These are phyloP conservation scores for Caenorhabditis afra DNA, from an alignment of 2,888 invertebrate genomes.

Conservation along the genomic window DNA sequence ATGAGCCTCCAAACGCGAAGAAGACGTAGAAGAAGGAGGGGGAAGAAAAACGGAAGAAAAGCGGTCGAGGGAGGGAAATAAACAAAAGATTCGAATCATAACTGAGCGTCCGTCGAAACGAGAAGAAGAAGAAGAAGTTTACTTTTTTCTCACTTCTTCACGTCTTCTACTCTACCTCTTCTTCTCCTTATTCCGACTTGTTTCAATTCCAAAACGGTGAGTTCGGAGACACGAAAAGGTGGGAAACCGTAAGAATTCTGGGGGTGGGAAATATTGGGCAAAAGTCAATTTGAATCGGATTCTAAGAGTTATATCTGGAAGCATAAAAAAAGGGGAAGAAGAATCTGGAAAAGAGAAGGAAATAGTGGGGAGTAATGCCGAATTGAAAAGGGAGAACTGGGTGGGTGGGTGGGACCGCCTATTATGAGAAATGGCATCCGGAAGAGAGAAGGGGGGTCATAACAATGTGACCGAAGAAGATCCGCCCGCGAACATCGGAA, in stretches of 20 bases:
- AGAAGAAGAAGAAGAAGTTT: no score
- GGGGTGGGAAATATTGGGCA: slow-evolving; percentile 17
- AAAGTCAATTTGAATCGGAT: slow-evolving; percentile 5
- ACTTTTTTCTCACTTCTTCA: neutral
- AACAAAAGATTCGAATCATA: slow-evolving; percentile 51
- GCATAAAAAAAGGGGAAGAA: neutral
- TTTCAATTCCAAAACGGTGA: neutral
- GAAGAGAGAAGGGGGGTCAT: no score
- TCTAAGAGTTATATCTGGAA: neutral
- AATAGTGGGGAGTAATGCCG: no score
- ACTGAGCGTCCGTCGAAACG: neutral
- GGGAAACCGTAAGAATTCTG: neutral
- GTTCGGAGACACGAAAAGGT: neutral
- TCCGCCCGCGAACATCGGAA: no score
- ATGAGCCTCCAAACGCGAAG: neutral
- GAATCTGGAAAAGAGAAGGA: slow-evolving; percentile 19
- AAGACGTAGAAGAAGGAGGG: neutral
- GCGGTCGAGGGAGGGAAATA: slow-evolving; percentile 10
- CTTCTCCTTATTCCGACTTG: neutral
- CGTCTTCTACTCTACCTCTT: neutral
- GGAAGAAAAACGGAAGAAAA: slow-evolving; percentile 10
- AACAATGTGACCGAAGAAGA: no score
- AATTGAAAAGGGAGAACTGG: neutral
- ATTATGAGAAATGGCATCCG: neutral
- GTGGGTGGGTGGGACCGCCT: slow-evolving; percentile 4